Evolutionary conservation across 2,113 vertebrate species (phyloP).

Genomic region (Benitochromis conjunctus): DNA sequence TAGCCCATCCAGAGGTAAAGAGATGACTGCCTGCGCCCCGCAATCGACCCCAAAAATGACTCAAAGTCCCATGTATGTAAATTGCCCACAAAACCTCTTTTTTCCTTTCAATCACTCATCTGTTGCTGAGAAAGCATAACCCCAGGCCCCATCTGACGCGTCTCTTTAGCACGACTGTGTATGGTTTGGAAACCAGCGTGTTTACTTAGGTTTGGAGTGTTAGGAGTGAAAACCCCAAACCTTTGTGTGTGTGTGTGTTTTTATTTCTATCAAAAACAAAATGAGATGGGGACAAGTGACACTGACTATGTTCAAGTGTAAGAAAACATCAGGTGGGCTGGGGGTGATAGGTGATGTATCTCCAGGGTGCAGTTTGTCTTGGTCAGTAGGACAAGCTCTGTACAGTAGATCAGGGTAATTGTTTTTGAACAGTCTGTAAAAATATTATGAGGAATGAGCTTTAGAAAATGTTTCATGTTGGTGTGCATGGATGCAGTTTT

Average conservation of each 20-base stretch:
- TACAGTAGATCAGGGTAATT: not conserved
- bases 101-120: constrained; percentile 61
- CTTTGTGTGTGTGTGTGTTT: not conserved
- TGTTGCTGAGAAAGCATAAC: constrained; percentile 64
- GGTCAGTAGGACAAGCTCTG: not conserved
- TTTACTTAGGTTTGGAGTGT: constrained; percentile 65
- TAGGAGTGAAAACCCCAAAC: constrained; percentile 39
- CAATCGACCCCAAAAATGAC: constrained; percentile 38
- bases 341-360: constrained; percentile 1
- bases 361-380: not conserved
- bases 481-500: not conserved
- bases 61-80: constrained; percentile 49
- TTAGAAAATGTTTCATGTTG: not conserved
- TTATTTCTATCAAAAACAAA: not conserved
- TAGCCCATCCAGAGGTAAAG: not conserved
- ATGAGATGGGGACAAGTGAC: not conserved
- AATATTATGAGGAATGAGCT: not conserved
- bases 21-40: not conserved
- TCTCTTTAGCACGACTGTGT: constrained; percentile 47
- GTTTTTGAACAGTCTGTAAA: constrained; percentile 14
- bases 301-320: not conserved
- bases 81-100: constrained; percentile 54
- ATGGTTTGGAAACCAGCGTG: constrained; percentile 64
- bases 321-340: not conserved
- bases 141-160: constrained; percentile 29